Base-by-base conservation (phyloP, 2,888 invertebrate species). In the Acronicta aceris region DNA sequence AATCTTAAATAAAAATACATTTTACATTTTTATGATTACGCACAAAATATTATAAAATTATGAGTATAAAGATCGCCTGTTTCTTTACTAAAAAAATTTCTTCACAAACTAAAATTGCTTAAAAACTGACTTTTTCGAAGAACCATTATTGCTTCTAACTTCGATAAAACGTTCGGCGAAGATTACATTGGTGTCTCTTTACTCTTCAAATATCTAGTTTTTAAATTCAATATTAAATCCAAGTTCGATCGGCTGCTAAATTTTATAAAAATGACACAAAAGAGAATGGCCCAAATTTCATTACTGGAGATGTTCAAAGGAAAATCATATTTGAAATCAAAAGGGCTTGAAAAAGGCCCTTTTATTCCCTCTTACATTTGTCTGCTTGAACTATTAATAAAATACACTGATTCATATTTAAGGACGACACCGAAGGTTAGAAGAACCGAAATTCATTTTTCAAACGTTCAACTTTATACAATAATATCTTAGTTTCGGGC, bases 91-190 rank as follows among this genome's bases (percentile, higher is more conserved):
- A 74, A 61, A 62, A 48, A 41, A 54, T 65, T 56, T 59, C 57
- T 61, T 54, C 46, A 50, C 45, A 47, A 74, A 75, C 56, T 60
- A 60, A 71, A 70, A 53, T 74, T 50, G 12, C 53, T 55, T 56
- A 61, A 46, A 73, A 62, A 66, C 54, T 50, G 59, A 54, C 62
- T 57, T 61, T 66, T 74, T 68, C 61, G 65, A 63, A 74, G 79
- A 82, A 78, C 67, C 64, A 76, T 81, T 86, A 86, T 88, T 87
- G 86, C 82, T 87, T 81, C 77, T 78, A 77, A 76, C 64, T 82
- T 80, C 76, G 69, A 79, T 79, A 78, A 77, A 79, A 79, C 63
- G 65, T 76, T 74, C 61, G 67, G 81, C 73, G 78, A 79, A 74
- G 69, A 78, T 78, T 79, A 81, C 63, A 78, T 85, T 87, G 85